These are phyloP conservation scores for Crotalus horridus DNA, from an alignment of 2,113 vertebrate species.

Conservation along the genomic window DNA sequence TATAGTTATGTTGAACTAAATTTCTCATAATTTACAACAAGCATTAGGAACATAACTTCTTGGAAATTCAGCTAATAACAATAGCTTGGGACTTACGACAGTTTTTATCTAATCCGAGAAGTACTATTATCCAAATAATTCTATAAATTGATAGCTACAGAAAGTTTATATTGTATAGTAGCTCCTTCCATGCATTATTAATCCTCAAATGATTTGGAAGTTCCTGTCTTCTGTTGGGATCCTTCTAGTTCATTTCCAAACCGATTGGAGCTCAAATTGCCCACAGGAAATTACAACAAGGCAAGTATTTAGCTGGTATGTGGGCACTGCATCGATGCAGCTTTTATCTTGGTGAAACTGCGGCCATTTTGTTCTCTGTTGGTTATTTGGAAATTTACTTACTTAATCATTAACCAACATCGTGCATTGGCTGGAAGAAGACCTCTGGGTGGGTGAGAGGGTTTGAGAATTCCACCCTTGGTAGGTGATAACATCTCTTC, in stretches of 20 bases:
- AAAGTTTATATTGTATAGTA: background rate
- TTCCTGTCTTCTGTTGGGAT: background rate
- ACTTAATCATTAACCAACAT: constrained; percentile 2
- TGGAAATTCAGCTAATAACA: background rate
- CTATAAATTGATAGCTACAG: background rate
- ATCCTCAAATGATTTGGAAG: background rate
- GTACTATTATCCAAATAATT: background rate
- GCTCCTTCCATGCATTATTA: background rate
- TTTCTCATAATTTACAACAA: background rate
- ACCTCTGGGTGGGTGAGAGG: background rate
- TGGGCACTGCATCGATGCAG: too few relatives aligned
- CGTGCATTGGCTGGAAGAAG: background rate
- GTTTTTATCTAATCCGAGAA: background rate
- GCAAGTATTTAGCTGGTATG: background rate
- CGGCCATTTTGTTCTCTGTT: background rate
- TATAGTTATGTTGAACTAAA: background rate
- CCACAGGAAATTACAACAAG: background rate
- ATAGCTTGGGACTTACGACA: too few relatives aligned
- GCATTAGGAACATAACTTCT: background rate
- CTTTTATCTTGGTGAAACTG: background rate
- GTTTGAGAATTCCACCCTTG: background rate
- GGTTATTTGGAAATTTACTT: constrained; percentile 20
- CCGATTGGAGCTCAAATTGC: background rate
- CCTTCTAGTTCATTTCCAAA: background rate
- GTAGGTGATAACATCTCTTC: background rate